A percentile compares a stretch with the other conserved stretches of the same genome.
Evolutionary conservation across 2,113 vertebrate genomes (phyloP).

Genomic region (Condylura cristata): DNA sequence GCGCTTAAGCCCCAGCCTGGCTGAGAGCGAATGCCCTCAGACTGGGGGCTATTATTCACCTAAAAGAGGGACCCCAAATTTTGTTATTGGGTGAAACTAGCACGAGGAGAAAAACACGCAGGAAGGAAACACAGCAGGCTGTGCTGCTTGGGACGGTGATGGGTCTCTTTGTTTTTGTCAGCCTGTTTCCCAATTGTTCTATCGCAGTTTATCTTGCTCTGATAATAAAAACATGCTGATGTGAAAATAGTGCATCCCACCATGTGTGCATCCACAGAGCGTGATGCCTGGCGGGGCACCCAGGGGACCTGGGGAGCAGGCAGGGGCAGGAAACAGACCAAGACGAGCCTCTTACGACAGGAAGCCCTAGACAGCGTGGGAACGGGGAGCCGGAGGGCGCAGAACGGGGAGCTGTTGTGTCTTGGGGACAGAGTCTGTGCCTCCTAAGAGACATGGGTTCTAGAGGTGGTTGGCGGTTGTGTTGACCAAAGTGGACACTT

Average conservation of each 20-base stretch:
- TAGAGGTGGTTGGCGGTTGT: rapidly evolving
- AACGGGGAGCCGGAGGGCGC: rapidly evolving
- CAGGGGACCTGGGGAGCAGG: background rate
- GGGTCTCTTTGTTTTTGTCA: background rate
- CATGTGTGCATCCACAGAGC: background rate
- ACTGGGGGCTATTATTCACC: background rate
- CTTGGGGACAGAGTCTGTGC: too few relatives aligned
- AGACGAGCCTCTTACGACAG: background rate
- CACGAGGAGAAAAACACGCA: background rate
- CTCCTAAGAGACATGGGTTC: background rate
- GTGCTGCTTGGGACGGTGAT: background rate
- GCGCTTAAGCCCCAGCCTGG: background rate
- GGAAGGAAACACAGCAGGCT: background rate
- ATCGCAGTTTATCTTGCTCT: background rate
- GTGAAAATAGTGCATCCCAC: background rate
- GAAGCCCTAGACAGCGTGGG: background rate
- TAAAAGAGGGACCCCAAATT: background rate
- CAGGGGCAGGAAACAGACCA: background rate
- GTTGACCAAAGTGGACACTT: background rate
- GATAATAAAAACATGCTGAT: background rate
- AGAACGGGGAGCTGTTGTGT: rapidly evolving
- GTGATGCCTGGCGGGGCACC: background rate
- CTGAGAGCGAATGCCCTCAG: background rate
- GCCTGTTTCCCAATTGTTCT: background rate
- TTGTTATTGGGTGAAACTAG: background rate